Percentiles rank a stretch among this genome's conserved stretches.
phyloP scores from a whole-genome alignment of 92 coral and sea anemone genomes.

The Nematostella vectensis region DNA sequence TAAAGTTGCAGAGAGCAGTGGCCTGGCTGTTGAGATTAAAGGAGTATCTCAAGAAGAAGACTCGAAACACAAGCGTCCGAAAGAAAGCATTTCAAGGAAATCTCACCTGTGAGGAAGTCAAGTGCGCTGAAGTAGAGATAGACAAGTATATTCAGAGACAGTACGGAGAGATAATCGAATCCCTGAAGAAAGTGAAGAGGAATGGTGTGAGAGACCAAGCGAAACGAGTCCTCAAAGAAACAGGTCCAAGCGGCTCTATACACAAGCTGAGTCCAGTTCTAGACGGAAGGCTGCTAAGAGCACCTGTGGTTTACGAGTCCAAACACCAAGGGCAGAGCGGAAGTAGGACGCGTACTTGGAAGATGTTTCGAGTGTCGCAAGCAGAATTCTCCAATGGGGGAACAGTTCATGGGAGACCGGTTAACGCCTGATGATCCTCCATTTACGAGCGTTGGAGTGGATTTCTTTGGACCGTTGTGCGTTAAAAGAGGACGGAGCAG shows the following conservation, averaged over 20 bases:
- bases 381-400: background rate
- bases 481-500: background rate
- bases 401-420: background rate
- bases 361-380: background rate
- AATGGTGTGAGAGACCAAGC: too few species aligned
- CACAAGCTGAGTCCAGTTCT: background rate
- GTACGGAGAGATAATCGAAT: too few species aligned
- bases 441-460: background rate
- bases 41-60: background rate
- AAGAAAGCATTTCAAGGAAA: too few species aligned
- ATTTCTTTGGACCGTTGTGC: background rate
- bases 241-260: too few species aligned
- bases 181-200: too few species aligned
- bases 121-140: too few species aligned
- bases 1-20: background rate
- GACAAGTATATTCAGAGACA: too few species aligned
- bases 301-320: background rate
- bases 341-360: background rate
- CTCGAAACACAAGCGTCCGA: too few species aligned
- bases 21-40: background rate
- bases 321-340: background rate
- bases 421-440: background rate
- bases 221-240: too few species aligned
- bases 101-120: too few species aligned
- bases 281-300: background rate